Percentiles rank a stretch among this genome's conserved stretches.
phyloP scores from a whole-genome alignment of 2,888 invertebrate species.

The Melanophora roralis region DNA sequence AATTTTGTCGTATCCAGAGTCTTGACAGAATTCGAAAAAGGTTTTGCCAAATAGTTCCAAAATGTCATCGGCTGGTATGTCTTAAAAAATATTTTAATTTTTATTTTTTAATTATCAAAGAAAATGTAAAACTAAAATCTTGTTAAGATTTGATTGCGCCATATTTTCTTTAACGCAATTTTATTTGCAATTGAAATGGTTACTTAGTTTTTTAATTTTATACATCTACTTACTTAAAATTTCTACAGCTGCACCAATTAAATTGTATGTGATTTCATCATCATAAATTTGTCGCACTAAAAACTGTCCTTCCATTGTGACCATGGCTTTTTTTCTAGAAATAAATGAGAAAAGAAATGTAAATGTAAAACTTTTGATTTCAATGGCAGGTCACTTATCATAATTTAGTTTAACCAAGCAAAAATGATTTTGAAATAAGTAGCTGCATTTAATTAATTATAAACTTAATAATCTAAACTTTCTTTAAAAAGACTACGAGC shows the following conservation, averaged over 20 bases:
- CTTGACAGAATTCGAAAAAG: slow-evolving; percentile 97
- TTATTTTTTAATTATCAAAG: not conserved
- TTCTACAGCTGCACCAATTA: slow-evolving; percentile 94
- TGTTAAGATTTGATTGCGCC: not conserved
- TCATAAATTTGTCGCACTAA: slow-evolving; percentile 96
- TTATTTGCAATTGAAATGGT: too few relatives aligned
- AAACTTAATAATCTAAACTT: too few relatives aligned
- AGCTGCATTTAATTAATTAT: too few relatives aligned
- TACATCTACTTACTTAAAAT: slow-evolving; percentile 85
- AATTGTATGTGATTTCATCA: slow-evolving; percentile 95
- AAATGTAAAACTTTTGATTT: not conserved
- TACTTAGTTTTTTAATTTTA: not conserved
- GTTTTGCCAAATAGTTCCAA: slow-evolving; percentile 94
- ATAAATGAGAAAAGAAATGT: slow-evolving; percentile 8
- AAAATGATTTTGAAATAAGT: too few relatives aligned
- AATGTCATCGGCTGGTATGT: slow-evolving; percentile 92
- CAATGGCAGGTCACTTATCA: not conserved
- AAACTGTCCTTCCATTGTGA: slow-evolving; percentile 96
- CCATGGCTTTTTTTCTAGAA: slow-evolving; percentile 91
- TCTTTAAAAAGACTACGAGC: too few relatives aligned
- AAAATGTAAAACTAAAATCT: not conserved
- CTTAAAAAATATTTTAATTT: slow-evolving; percentile 77
- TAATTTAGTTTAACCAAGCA: too few relatives aligned
- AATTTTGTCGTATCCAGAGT: slow-evolving; percentile 97
- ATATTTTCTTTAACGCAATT: too few relatives aligned